A percentile compares a stretch with the other conserved stretches of the same genome.
Conservation (phyloP, 2,888 invertebrate genomes). For the Pedicia rivosa region DNA sequence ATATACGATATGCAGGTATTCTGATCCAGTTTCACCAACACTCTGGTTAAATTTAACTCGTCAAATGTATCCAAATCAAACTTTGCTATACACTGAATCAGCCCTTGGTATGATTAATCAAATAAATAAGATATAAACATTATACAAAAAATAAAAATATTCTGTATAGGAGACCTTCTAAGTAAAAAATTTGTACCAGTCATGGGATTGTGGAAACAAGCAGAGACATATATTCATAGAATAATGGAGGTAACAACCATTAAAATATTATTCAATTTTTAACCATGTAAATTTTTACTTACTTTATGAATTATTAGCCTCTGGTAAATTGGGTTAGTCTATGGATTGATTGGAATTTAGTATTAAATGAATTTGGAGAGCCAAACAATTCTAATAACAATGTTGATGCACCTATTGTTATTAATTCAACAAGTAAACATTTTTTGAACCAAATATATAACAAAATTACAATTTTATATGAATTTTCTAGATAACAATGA, state of each 20-base stretch:
- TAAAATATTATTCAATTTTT: conserved; percentile 36
- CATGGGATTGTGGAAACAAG: conserved; percentile 63
- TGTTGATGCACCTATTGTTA: conserved; percentile 61
- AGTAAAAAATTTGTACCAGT: conserved; percentile 37
- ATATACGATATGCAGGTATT: no score
- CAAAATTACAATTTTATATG: not conserved
- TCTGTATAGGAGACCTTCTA: conserved; percentile 40
- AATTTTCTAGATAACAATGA: conserved; percentile 34
- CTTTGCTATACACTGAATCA: conserved; percentile 68
- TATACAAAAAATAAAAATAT: no score
- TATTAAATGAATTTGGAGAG: conserved; percentile 54
- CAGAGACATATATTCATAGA: conserved; percentile 43
- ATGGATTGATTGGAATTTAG: conserved; percentile 88
- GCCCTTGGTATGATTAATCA: no score
- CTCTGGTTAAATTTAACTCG: conserved; percentile 42
- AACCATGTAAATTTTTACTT: no score
- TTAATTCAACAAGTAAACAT: conserved; percentile 21
- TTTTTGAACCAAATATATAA: not conserved
- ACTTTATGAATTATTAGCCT: no score
- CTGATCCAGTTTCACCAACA: conserved; percentile 41
- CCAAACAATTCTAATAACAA: conserved; percentile 45
- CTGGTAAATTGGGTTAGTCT: conserved; percentile 58
- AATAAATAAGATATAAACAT: no score
- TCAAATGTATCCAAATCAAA: conserved; percentile 43
- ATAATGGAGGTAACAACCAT: no score